Conservation (phyloP, 1,140 invertebrate species). For the Caenorhabditis elegans region DNA sequence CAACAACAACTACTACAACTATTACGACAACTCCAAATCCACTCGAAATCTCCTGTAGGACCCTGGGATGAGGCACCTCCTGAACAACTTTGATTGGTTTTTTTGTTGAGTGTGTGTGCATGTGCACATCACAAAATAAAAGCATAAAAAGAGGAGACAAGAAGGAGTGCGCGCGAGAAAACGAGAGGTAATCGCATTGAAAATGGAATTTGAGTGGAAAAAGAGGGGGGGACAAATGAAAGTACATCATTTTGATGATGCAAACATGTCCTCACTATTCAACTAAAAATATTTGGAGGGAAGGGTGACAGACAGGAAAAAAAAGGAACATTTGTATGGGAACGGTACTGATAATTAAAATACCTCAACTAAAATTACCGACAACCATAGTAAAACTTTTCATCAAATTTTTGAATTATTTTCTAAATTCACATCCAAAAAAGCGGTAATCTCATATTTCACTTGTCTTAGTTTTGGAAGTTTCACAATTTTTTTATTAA, state of each 20-base stretch:
- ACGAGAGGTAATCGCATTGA: conserved; percentile 9
- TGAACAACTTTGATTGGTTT: conserved; percentile 24
- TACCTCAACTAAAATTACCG: too few species aligned
- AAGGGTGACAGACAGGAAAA: background rate
- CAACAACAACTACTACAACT: too few species aligned
- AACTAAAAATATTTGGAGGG: background rate
- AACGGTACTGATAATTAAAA: too few species aligned
- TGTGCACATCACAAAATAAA: background rate
- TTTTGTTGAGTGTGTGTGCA: too few species aligned
- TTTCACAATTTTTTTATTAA: too few species aligned
- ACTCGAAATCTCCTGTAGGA: background rate
- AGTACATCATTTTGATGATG: conserved; percentile 14
- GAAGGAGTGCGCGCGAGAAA: background rate
- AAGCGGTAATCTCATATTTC: too few species aligned
- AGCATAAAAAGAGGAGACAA: background rate
- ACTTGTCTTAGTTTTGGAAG: too few species aligned
- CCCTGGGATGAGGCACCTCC: background rate
- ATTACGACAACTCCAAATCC: background rate
- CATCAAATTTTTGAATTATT: too few species aligned
- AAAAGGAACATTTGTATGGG: too few species aligned
- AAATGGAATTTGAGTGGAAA: conserved; percentile 32
- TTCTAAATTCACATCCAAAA: too few species aligned
- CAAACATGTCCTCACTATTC: background rate
- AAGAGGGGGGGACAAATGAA: background rate
- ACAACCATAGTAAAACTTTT: too few species aligned